Percentiles rank a stretch among this genome's conserved stretches.
phyloP scores from a whole-genome alignment of 2,113 vertebrate species.

The Trematocara marginatum region DNA sequence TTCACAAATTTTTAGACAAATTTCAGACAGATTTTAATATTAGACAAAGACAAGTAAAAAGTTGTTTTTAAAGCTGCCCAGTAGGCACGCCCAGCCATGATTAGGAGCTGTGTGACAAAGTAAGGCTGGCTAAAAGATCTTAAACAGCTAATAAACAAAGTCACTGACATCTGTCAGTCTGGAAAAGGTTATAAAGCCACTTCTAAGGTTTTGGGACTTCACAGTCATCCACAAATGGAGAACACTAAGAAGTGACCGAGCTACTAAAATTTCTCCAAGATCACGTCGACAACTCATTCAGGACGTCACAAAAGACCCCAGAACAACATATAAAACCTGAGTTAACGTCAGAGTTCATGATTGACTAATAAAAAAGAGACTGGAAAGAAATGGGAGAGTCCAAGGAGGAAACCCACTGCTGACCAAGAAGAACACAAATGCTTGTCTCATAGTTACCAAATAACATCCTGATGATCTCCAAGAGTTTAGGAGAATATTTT shows the following conservation, averaged over 20 bases:
- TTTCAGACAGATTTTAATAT: background rate
- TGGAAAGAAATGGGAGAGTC: background rate
- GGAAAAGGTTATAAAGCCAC: background rate
- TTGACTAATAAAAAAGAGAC: background rate
- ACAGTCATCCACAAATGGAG: background rate
- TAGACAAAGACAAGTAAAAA: background rate
- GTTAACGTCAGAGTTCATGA: background rate
- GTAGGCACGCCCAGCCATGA: background rate
- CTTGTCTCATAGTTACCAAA: background rate
- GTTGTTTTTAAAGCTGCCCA: background rate
- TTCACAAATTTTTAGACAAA: background rate
- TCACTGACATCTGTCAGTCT: background rate
- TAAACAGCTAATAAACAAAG: background rate
- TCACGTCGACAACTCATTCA: rapidly evolving
- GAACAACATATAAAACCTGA: background rate
- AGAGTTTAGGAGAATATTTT: background rate
- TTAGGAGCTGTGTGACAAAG: background rate
- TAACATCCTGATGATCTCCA: background rate
- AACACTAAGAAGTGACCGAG: background rate
- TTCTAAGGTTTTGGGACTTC: background rate
- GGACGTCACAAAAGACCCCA: background rate
- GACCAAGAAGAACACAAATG: background rate
- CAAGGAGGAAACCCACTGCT: background rate
- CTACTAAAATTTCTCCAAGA: background rate
- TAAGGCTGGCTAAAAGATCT: background rate